Percentiles rank a stretch among this genome's conserved stretches.
These are phyloP conservation scores for Drosophila ogumai DNA, from an alignment of 1,140 invertebrate genomes.

Conservation along the genomic window DNA sequence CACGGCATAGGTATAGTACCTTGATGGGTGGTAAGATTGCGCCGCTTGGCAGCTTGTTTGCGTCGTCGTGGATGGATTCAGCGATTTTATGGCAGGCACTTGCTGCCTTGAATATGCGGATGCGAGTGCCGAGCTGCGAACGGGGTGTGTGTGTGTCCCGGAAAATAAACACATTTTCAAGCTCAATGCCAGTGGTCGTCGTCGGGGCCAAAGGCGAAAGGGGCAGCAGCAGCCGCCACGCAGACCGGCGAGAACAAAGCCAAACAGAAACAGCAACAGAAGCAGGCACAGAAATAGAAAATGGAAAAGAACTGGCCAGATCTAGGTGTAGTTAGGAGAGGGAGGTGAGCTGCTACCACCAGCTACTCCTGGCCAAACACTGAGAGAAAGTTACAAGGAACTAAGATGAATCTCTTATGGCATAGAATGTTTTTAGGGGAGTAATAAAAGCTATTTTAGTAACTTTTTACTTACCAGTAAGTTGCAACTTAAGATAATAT, in stretches of 20 bases:
- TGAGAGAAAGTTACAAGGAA: not conserved
- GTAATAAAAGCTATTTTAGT: too few relatives aligned
- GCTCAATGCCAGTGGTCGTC: slow-evolving; percentile 68
- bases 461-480: too few relatives aligned
- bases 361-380: slow-evolving; percentile 21
- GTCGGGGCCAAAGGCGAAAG: slow-evolving; percentile 41
- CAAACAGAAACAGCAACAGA: slow-evolving; percentile 63
- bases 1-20: slow-evolving; percentile 3
- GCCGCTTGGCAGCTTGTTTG: slow-evolving; percentile 58
- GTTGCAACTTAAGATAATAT: too few relatives aligned
- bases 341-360: not conserved
- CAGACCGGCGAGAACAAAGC: slow-evolving; percentile 65
- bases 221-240: not conserved
- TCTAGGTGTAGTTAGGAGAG: not conserved
- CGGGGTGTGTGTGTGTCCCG: slow-evolving; percentile 4
- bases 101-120: slow-evolving; percentile 40
- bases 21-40: slow-evolving; percentile 39
- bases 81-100: slow-evolving; percentile 82
- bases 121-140: slow-evolving; percentile 10
- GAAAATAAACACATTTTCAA: slow-evolving; percentile 82
- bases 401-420: not conserved
- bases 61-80: slow-evolving; percentile 68
- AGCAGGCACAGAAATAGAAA: slow-evolving; percentile 67
- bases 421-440: accelerated
- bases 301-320: slow-evolving; percentile 63